Conservation (phyloP, 2,113 vertebrate species). For the Aegithalos caudatus region DNA sequence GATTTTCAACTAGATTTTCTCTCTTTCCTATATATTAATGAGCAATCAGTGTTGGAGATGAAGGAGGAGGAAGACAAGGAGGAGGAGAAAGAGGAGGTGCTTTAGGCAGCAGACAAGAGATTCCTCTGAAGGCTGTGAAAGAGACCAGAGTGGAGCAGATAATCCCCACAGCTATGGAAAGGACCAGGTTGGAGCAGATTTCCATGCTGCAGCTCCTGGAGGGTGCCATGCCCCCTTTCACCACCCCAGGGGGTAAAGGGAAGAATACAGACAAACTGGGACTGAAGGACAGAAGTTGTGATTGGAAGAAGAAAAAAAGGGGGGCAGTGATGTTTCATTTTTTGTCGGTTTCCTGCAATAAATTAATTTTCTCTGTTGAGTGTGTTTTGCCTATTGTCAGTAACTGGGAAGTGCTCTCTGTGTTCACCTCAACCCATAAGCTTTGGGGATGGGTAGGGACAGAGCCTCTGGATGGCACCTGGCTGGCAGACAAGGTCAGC, state of each 20-base stretch:
- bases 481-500: not conserved
- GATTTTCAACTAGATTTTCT: not conserved
- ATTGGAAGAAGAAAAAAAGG: not conserved
- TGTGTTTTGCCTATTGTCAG: not conserved
- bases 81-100: not conserved
- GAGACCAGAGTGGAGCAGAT: not conserved
- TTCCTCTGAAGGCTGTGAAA: not conserved
- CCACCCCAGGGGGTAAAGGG: rapidly evolving
- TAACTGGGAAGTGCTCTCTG: not conserved
- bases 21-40: not conserved
- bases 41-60: not conserved
- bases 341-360: not conserved
- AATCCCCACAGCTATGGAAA: not conserved
- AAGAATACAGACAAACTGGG: not conserved
- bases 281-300: not conserved
- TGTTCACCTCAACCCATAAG: not conserved
- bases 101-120: not conserved
- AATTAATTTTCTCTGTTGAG: not conserved
- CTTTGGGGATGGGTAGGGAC: not conserved
- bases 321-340: not conserved
- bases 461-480: not conserved
- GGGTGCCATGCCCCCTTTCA: not conserved
- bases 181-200: not conserved
- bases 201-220: not conserved
- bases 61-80: not conserved